phyloP scores from a whole-genome alignment of 2,113 vertebrate species.

The Spilogale gracilis region DNA sequence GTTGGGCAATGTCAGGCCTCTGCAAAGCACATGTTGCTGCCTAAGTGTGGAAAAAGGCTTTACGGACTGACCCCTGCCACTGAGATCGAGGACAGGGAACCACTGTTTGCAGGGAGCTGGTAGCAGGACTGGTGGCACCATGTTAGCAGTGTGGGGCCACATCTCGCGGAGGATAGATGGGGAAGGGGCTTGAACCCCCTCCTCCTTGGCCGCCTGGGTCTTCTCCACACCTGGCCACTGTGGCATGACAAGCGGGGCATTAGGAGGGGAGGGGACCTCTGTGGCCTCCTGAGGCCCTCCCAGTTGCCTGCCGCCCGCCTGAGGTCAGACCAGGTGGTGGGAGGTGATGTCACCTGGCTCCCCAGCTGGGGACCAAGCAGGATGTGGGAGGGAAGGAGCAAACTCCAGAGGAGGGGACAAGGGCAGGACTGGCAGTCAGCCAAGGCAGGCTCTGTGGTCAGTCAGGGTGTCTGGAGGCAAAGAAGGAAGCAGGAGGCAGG shows the following conservation, averaged over 20 bases:
- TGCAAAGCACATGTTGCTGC: neutral
- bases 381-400: slow-evolving; percentile 69
- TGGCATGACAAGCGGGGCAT: neutral
- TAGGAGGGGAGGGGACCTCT: neutral
- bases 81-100: neutral
- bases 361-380: slow-evolving; percentile 67
- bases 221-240: neutral
- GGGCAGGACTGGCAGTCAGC: slow-evolving; percentile 48
- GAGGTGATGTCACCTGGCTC: slow-evolving; percentile 72
- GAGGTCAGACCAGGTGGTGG: slow-evolving; percentile 65
- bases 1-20: neutral
- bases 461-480: neutral
- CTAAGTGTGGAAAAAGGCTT: neutral
- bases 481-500: slow-evolving; percentile 38
- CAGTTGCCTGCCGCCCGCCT: neutral
- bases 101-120: neutral
- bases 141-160: neutral
- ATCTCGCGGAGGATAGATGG: neutral
- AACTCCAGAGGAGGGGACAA: slow-evolving; percentile 62
- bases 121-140: neutral
- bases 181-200: neutral
- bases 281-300: slow-evolving; percentile 22
- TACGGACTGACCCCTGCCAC: neutral
- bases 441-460: slow-evolving; percentile 40
- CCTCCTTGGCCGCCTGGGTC: neutral